Percentiles rank a stretch among this genome's conserved stretches.
Evolutionary conservation across 2,113 vertebrate species (phyloP).

Genomic region (Andinoacara biseriatus): DNA sequence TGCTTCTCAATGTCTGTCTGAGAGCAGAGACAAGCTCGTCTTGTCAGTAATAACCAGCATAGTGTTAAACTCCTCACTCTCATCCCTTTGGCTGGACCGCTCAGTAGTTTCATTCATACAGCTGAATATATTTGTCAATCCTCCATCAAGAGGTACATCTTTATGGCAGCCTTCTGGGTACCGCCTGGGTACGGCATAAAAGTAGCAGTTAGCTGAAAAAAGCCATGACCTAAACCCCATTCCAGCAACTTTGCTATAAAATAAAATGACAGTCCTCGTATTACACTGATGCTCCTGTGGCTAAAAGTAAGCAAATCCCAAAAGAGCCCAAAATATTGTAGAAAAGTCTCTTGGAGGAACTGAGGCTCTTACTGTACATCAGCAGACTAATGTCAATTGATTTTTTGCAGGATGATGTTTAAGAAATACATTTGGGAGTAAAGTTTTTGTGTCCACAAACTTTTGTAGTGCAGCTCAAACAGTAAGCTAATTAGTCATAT

Average conservation of each 20-base stretch:
- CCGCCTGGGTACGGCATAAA: not conserved
- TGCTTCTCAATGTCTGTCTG: conserved; percentile 41
- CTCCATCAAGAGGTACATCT: not conserved
- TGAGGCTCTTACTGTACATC: not conserved
- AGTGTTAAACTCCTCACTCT: not conserved
- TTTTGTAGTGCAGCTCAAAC: not conserved
- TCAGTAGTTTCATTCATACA: not conserved
- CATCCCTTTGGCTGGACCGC: not conserved
- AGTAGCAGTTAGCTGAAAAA: not conserved
- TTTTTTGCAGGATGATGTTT: not conserved
- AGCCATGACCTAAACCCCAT: not conserved
- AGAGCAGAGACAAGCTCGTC: conserved; percentile 38
- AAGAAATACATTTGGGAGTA: not conserved
- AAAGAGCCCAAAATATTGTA: not conserved
- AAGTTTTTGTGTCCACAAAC: not conserved
- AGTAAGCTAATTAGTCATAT: not conserved
- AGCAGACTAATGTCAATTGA: not conserved
- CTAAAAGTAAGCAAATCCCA: not conserved
- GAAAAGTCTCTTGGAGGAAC: not conserved
- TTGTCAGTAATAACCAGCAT: conserved; percentile 43
- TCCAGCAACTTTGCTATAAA: not conserved
- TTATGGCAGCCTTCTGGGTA: not conserved
- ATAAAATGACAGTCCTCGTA: not conserved
- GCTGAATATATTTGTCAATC: conserved; percentile 2
- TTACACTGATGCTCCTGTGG: not conserved